Base-by-base conservation (phyloP, 1,140 invertebrate species). In the Papilio glaucus region DNA sequence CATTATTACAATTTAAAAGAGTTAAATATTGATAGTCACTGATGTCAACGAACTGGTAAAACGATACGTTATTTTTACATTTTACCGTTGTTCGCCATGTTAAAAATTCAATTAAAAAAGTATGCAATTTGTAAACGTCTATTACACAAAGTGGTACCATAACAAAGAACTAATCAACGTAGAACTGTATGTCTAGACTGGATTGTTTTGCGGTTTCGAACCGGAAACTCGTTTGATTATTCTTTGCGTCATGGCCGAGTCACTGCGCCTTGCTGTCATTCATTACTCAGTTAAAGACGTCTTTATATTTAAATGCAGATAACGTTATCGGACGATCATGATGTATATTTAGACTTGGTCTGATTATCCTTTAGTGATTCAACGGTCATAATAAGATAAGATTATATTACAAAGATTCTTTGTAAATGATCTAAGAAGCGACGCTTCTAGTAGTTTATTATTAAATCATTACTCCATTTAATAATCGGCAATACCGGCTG, bases 141-240 rank as follows among this genome's bases (percentile, higher is more conserved):
- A 49, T 49, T 57, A 18, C 18, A 13, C 21, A 24, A 9, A 57
- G 45, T 18, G 42, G 15, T 57, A 4, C 18, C 10, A 57, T 57
- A 57, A 57, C 49, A 57, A 24, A 49, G 45, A 49, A 49, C 45
- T 49, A 49, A 49, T 49, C 45, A 49, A 49, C 45, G 0, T 49
- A 8, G 45, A 49, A 49, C 29, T 6, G 29, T 3, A 41, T 41
- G 61, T 62, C 26, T 62, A 62, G 61, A 62, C 61, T 1, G 61
- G n/a, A 62, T 62, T 62, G 33, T 37, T 37, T 62, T 37, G 61
- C 61, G 61, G 61, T 37, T 62, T 18, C n/a, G 26, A 15, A 62
- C 26, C 61, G 61, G 61, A 62, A 62, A 62, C 29, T 62, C 26
- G 9, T 62, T 33, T 2, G 29, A 33, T 33, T 62, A 33, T 37